Evolutionary conservation across 1,140 invertebrate genomes (phyloP), one percentile per base, ranked within the genome.

Genomic region (Muscidifurax raptorellus): DNA sequence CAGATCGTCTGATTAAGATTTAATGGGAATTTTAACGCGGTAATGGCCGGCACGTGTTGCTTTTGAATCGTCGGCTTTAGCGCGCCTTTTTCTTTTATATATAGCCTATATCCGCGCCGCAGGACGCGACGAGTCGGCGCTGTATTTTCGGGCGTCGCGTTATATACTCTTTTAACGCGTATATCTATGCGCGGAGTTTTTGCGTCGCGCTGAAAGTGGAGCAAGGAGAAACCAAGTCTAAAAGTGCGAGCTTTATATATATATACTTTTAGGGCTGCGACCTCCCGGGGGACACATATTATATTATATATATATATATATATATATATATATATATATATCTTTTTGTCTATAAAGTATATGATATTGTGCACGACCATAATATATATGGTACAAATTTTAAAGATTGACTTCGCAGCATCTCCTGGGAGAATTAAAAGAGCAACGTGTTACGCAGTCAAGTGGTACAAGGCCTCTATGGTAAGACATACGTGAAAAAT

Each of bases 381-480:
- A 40, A 10, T n/a, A 40, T 40, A 40, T 40, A 40, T 10, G 4
- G 40, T 40, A 40, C 44, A 59, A 69, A 40, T 74, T 32, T 32
- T 7, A 22, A 40, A 74, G 71, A 74, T 74, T 44, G 71, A 13
- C 32, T 32, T 10, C 13, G 4, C 18, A 9, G 10, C 5, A 74
- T 74, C 71, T 32, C 71, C 12, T 6, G 32, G 32, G 71, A 2
- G 40, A 25, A 40, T 74, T n/a, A 40, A 74, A 74, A 74, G 13
- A 36, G 12, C 71, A 36, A n/a, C n/a, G 10, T 40, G 18, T 85
- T 13, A 5, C 78, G n/a, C n/a, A 80, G 82, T 86, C 83, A 30
- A 80, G 64, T 66, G 25, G 52, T n/a, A 82, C 74, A 67, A 30
- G 71, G 79, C 30, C 78, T 74, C 32, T 36, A 66, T 82, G 85